Base-by-base conservation (phyloP, 2,797 vertebrate genomes). In the Sitta carolinensis region DNA sequence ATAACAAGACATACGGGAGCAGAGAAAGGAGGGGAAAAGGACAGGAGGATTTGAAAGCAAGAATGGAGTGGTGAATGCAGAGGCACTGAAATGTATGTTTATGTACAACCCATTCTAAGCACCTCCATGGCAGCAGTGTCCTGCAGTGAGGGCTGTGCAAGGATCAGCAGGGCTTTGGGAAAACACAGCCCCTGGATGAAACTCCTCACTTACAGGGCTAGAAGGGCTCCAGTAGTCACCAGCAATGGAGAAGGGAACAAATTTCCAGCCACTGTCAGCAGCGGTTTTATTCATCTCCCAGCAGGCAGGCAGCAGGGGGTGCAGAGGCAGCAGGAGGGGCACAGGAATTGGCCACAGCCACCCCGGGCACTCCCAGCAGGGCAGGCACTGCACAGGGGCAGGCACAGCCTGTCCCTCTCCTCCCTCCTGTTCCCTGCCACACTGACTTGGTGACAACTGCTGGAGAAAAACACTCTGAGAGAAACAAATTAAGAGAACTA, bases 1-100 rank as follows among this genome's bases (percentile, higher is more conserved):
- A 75, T 55, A 92, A 89, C 94, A 61, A 94, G 81, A 50, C 59
- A 79, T 47, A 26, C n/a, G 88, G 58, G 69, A 94, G n/a, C 47
- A 84, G 57, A 62, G 75, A 77, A 83, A 72, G 84, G 73, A 96
- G 77, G 72, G 68, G 74, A 50, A 52, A 85, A 72, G 78, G 86
- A 77, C 90, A 76, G 58, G 54, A 81, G 62, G 51, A 80, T 69
- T 50, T 59, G 73, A 79, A 79, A 68, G 80, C 43, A 54, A 84
- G 67, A 85, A 82, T 20, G 80, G 67, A 86, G 25, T 42, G 34
- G 43, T 82, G 57, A 90, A 67, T 62, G 58, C 40, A 72, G 77
- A 81, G 79, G 80, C 4, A 16, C 81, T 74, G 83, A 92, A 87
- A 86, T 59, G 20, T 36, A 15, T 75, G 26, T 72, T 70, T 68